These are phyloP conservation scores for Hylomyscus alleni DNA, from an alignment of 2,797 vertebrate genomes.

Conservation along the genomic window DNA sequence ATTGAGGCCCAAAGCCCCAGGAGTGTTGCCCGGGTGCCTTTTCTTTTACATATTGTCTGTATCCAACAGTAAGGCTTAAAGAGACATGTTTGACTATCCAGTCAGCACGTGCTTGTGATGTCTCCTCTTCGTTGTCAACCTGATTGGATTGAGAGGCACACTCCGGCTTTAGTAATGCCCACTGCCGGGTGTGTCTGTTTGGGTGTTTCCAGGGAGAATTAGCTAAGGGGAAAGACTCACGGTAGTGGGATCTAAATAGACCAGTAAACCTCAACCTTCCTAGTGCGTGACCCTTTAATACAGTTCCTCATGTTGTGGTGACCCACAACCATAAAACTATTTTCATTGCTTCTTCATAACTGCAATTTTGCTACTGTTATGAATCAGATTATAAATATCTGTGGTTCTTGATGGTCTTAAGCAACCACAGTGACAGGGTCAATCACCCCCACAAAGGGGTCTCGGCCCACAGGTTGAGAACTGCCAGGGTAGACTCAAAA, in stretches of 20 bases:
- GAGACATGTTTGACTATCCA: not conserved
- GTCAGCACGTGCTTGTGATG: not conserved
- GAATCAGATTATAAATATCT: not conserved
- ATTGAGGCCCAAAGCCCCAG: not conserved
- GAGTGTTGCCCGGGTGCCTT: constrained; percentile 2
- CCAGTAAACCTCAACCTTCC: not conserved
- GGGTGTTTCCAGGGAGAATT: not conserved
- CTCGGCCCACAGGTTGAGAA: not conserved
- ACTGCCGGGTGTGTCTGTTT: not conserved
- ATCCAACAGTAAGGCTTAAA: not conserved
- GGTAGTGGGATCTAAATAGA: not conserved
- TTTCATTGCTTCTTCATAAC: not conserved
- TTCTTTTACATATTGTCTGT: not conserved
- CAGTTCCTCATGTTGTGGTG: not conserved
- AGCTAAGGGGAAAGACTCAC: not conserved
- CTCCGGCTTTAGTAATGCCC: not conserved
- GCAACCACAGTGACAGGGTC: not conserved
- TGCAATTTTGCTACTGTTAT: not conserved
- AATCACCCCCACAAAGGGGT: not conserved
- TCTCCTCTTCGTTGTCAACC: not conserved
- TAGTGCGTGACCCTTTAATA: not conserved
- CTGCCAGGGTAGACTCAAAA: not conserved
- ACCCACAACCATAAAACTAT: not conserved
- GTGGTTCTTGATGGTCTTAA: not conserved
- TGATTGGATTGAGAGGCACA: not conserved